Evolutionary conservation across 1,140 invertebrate species (phyloP).

Genomic region (Drosophila elegans): DNA sequence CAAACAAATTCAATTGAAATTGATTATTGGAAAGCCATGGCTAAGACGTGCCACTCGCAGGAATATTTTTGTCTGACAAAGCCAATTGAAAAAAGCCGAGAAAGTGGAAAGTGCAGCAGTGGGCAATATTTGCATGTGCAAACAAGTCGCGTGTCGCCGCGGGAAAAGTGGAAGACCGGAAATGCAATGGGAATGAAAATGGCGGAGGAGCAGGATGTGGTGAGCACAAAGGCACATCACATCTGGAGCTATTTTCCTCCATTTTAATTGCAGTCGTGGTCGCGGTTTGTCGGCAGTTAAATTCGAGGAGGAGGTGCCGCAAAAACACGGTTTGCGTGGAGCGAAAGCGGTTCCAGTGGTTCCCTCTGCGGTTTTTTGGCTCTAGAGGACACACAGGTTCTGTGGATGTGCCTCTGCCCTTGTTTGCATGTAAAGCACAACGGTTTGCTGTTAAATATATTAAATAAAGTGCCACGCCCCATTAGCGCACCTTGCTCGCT

Average conservation of each 20-base stretch:
- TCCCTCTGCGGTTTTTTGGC: constrained; percentile 10
- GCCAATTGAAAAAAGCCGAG: constrained; percentile 21
- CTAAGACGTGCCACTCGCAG: constrained; percentile 16
- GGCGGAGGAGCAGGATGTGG: constrained; percentile 6
- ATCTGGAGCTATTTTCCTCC: constrained; percentile 51
- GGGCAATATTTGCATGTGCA: constrained; percentile 24
- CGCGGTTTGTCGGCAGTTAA: constrained; percentile 15
- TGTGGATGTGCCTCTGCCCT: not conserved
- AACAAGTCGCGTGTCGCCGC: constrained; percentile 31
- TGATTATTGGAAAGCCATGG: constrained; percentile 63
- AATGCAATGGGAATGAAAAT: constrained; percentile 35
- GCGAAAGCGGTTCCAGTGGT: constrained; percentile 28
- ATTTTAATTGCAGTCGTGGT: constrained; percentile 71
- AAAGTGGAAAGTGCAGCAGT: constrained; percentile 17
- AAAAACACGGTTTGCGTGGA: constrained; percentile 35
- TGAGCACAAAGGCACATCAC: constrained; percentile 29
- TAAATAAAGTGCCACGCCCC: constrained; percentile 35
- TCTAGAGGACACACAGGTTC: constrained; percentile 2
- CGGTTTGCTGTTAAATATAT: constrained; percentile 55
- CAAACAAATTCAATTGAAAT: constrained; percentile 62
- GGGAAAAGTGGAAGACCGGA: constrained; percentile 11
- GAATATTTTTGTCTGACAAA: constrained; percentile 18
- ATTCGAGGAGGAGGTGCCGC: constrained; percentile 30
- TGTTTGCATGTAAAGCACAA: not conserved
- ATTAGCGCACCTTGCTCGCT: constrained; percentile 14